Evolutionary conservation across 2,113 vertebrate species (phyloP).

Genomic region (Verasper variegatus): DNA sequence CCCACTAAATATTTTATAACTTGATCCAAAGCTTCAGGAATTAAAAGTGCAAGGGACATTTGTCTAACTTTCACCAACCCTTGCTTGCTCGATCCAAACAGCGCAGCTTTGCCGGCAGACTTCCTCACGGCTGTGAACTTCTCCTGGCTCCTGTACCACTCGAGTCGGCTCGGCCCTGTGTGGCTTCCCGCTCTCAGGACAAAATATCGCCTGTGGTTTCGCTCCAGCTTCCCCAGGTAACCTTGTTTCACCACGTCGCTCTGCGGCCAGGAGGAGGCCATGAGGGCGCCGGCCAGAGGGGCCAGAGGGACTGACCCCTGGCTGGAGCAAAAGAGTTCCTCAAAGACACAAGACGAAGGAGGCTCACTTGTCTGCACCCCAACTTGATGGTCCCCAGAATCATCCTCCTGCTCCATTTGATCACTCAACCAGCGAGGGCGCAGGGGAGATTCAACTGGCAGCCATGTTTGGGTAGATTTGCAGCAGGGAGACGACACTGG

Average conservation of each 20-base stretch:
- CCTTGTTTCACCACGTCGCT: slow-evolving; percentile 65
- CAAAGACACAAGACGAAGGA: slow-evolving; percentile 3
- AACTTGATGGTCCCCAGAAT: background rate
- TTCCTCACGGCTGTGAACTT: slow-evolving; percentile 54
- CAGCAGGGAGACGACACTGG: slow-evolving; percentile 1
- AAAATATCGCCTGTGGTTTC: slow-evolving; percentile 61
- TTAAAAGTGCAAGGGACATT: too few relatives aligned
- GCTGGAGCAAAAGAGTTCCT: slow-evolving; percentile 52
- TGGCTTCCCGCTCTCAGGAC: slow-evolving; percentile 72
- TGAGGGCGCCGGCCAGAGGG: slow-evolving; percentile 40
- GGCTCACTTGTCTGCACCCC: background rate
- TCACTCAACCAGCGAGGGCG: background rate
- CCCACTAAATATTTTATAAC: too few relatives aligned
- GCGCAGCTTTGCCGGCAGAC: slow-evolving; percentile 41
- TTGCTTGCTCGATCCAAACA: slow-evolving; percentile 53
- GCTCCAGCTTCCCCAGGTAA: slow-evolving; percentile 68
- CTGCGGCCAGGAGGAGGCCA: background rate
- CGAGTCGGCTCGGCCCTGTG: slow-evolving; percentile 66
- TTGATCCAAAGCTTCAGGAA: too few relatives aligned
- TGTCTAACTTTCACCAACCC: slow-evolving; percentile 45
- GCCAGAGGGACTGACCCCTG: slow-evolving; percentile 16
- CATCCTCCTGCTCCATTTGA: background rate
- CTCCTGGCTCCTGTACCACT: slow-evolving; percentile 74
- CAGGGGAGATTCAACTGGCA: background rate
- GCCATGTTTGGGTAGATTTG: slow-evolving; percentile 16